Percentiles rank a stretch among this genome's conserved stretches.
Evolutionary conservation across 2,888 invertebrate genomes (phyloP).

Genomic region (Agonopterix subpropinquella): DNA sequence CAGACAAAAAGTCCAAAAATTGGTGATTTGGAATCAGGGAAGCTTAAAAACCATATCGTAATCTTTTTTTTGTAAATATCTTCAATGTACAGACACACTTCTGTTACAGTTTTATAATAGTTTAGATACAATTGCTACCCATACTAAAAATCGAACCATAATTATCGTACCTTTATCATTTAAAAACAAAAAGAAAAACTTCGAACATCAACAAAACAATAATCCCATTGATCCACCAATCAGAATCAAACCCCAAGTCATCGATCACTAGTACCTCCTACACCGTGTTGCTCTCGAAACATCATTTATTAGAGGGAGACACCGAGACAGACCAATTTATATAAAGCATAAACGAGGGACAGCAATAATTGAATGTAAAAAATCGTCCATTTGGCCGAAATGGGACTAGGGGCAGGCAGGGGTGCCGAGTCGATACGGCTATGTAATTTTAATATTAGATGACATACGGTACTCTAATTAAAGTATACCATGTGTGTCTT

Average conservation of each 20-base stretch:
- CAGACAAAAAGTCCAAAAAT: no score
- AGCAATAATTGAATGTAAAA: conserved; percentile 70
- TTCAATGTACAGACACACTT: no score
- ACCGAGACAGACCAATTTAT: conserved; percentile 68
- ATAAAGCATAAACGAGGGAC: conserved; percentile 55
- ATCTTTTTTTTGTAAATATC: no score
- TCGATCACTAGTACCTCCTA: conserved; percentile 58
- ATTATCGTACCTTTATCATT: no score
- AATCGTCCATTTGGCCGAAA: conserved; percentile 50
- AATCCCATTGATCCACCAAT: conserved; percentile 29
- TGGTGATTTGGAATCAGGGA: no score
- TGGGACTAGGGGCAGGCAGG: conserved; percentile 24
- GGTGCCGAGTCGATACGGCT: conserved; percentile 32
- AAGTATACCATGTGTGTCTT: neutral
- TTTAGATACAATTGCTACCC: no score
- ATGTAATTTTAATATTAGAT: conserved; percentile 65
- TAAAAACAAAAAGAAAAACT: no score
- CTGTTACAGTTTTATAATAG: no score
- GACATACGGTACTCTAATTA: conserved; percentile 34
- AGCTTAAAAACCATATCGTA: no score
- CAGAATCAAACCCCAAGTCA: conserved; percentile 32
- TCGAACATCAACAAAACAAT: neutral
- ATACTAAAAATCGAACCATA: no score
- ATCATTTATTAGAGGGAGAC: conserved; percentile 67
- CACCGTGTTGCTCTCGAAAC: conserved; percentile 46